A percentile compares a stretch with the other conserved stretches of the same genome.
Evolutionary conservation across 2,113 vertebrate genomes (phyloP).

Genomic region (Empidonax alnorum): DNA sequence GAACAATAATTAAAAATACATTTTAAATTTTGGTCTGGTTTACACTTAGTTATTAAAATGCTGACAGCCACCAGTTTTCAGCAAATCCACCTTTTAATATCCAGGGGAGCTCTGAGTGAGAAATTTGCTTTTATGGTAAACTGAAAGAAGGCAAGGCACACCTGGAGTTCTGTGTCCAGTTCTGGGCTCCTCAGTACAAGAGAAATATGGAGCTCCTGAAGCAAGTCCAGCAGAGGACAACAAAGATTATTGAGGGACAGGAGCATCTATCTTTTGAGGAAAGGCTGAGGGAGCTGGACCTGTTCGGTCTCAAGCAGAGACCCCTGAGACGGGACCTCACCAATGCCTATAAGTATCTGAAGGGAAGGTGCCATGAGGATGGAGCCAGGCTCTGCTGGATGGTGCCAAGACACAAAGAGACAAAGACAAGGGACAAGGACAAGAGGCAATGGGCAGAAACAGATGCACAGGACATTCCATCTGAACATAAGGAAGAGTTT

Average conservation of each 20-base stretch:
- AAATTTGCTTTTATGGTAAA: neutral
- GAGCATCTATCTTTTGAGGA: neutral
- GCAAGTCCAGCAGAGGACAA: neutral
- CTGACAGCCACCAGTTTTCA: neutral
- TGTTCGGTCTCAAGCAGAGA: neutral
- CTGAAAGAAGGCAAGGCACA: neutral
- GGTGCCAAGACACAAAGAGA: neutral
- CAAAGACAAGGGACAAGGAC: neutral
- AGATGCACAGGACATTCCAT: neutral
- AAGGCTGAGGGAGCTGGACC: neutral
- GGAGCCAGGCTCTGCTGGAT: rapidly evolving
- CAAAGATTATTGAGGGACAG: neutral
- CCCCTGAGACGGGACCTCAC: neutral
- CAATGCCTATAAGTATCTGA: neutral
- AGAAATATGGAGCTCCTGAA: neutral
- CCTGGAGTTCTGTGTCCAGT: neutral
- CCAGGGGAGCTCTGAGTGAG: neutral
- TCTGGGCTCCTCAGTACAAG: neutral
- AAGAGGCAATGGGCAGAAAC: neutral
- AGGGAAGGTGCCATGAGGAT: neutral
- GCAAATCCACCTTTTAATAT: neutral
- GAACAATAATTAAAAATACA: neutral
- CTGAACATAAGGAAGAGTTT: neutral
- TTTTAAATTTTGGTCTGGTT: neutral
- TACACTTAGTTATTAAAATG: neutral